A percentile compares a stretch with the other conserved stretches of the same genome.
Conservation (phyloP, 1,140 invertebrate genomes). For the Lysiphlebus fabarum region DNA sequence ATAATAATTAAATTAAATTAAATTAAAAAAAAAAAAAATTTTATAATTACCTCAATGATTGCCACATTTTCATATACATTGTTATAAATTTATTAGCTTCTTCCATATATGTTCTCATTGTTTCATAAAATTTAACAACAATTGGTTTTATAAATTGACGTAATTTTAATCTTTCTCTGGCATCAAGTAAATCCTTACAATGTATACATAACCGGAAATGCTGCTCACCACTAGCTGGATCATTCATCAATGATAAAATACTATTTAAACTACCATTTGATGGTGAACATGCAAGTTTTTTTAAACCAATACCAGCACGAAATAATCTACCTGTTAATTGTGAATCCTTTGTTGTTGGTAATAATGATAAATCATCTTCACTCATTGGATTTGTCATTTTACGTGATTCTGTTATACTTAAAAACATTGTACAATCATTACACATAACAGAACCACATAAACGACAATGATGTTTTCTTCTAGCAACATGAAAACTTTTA, state of each 20-base stretch:
- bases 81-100: slow-evolving; percentile 74
- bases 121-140: slow-evolving; percentile 80
- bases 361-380: slow-evolving; percentile 45
- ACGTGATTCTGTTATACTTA: slow-evolving; percentile 77
- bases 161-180: slow-evolving; percentile 75
- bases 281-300: slow-evolving; percentile 49
- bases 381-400: slow-evolving; percentile 61
- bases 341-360: slow-evolving; percentile 39
- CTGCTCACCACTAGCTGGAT: slow-evolving; percentile 57
- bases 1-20: not conserved
- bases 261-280: slow-evolving; percentile 55
- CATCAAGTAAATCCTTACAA: slow-evolving; percentile 80
- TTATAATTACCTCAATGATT: slow-evolving; percentile 60
- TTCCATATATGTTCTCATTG: slow-evolving; percentile 70
- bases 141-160: slow-evolving; percentile 74
- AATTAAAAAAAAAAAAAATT: not conserved
- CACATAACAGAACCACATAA: slow-evolving; percentile 95
- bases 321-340: slow-evolving; percentile 54
- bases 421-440: slow-evolving; percentile 86
- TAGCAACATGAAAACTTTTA: slow-evolving; percentile 79
- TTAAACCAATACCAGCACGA: slow-evolving; percentile 55
- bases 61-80: slow-evolving; percentile 82
- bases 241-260: slow-evolving; percentile 54
- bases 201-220: slow-evolving; percentile 78
- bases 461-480: slow-evolving; percentile 93